Evolutionary conservation across 1,140 invertebrate species (phyloP).

Genomic region (Telenomus remus): DNA sequence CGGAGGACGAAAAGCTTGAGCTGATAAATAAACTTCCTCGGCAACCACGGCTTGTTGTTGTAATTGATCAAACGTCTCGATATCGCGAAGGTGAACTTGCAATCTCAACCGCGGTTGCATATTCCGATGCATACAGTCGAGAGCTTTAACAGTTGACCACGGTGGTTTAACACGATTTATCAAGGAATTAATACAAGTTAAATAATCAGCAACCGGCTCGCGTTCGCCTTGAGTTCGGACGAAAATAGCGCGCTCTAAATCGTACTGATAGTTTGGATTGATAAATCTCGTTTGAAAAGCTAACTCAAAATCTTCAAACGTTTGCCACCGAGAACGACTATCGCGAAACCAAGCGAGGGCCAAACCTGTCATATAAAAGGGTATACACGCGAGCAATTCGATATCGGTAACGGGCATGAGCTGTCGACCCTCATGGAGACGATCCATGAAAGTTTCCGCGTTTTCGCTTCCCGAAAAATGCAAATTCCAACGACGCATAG

Average conservation of each 20-base stretch:
- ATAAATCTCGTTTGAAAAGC: no score
- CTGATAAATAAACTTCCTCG: background rate
- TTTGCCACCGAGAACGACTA: no score
- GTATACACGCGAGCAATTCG: no score
- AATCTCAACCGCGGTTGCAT: background rate
- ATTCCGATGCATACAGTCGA: background rate
- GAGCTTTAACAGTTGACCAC: background rate
- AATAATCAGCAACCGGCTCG: background rate
- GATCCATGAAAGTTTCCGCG: background rate
- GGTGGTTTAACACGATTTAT: background rate
- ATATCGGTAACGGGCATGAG: no score
- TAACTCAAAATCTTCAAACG: no score
- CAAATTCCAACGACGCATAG: background rate
- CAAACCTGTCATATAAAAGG: no score
- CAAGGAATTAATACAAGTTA: background rate
- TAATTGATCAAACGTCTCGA: background rate
- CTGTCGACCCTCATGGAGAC: background rate
- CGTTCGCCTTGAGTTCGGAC: background rate
- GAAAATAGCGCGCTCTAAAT: background rate
- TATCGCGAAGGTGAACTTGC: background rate
- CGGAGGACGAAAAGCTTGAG: background rate
- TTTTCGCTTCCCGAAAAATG: background rate
- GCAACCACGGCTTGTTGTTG: background rate
- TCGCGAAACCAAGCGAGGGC: no score
- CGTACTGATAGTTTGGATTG: background rate